These are phyloP conservation scores for Amblyjoppa proteus DNA, from an alignment of 2,888 invertebrate species.

Conservation along the genomic window DNA sequence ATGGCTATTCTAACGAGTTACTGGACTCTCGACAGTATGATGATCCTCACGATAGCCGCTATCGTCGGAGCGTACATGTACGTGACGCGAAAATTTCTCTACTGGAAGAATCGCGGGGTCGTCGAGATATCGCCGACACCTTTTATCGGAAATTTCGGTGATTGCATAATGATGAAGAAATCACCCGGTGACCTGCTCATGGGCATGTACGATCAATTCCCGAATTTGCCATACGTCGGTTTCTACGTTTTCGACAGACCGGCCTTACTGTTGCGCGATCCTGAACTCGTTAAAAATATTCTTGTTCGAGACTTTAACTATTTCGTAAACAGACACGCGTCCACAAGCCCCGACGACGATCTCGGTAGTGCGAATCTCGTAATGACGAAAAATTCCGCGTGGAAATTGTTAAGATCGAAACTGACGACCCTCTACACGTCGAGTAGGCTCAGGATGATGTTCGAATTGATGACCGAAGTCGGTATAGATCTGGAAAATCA, in stretches of 20 bases:
- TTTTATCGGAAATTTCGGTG: constrained; percentile 84
- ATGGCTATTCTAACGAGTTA: constrained; percentile 73
- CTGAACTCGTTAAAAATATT: constrained; percentile 84
- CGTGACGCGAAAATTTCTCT: constrained; percentile 78
- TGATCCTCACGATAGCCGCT: constrained; percentile 64
- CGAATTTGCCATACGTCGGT: constrained; percentile 81
- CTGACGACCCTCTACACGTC: constrained; percentile 85
- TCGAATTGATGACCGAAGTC: constrained; percentile 74
- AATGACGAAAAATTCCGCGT: constrained; percentile 83
- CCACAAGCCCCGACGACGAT: constrained; percentile 81
- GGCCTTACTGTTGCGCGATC: constrained; percentile 83
- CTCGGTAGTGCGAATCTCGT: constrained; percentile 85
- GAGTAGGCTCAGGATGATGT: constrained; percentile 79
- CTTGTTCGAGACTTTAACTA: constrained; percentile 85
- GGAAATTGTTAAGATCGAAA: constrained; percentile 84
- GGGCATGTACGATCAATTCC: constrained; percentile 80
- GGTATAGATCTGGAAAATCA: constrained; percentile 72
- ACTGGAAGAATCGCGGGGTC: constrained; percentile 83
- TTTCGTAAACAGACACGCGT: constrained; percentile 81
- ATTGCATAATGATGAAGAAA: constrained; percentile 77
- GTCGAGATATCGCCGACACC: constrained; percentile 81
- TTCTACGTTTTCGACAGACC: constrained; percentile 85
- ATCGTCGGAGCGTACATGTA: constrained; percentile 73
- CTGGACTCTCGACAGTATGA: constrained; percentile 74
- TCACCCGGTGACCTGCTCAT: constrained; percentile 81